Evolutionary conservation across 2,797 vertebrate genomes (phyloP).

Genomic region (Geotrypetes seraphini): DNA sequence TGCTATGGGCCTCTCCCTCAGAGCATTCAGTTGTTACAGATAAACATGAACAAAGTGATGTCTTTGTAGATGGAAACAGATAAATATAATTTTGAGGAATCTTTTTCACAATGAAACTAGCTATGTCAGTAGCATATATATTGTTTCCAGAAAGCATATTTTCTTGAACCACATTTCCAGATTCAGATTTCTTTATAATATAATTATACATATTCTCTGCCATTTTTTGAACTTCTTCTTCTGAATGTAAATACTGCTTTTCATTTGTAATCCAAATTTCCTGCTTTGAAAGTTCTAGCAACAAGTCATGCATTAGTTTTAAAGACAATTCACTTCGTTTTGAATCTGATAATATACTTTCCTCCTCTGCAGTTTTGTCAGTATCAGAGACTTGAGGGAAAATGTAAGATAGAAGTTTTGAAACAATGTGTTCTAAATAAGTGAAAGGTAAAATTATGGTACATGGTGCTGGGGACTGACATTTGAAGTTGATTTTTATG

Average conservation of each 20-base stretch:
- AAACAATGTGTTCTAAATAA: slow-evolving; percentile 26
- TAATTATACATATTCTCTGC: slow-evolving; percentile 27
- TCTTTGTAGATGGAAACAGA: slow-evolving; percentile 23
- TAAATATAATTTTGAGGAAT: slow-evolving; percentile 34
- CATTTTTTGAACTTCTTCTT: slow-evolving; percentile 26
- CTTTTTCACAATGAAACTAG: slow-evolving; percentile 37
- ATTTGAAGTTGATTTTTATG: slow-evolving; percentile 4
- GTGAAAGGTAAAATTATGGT: slow-evolving; percentile 18
- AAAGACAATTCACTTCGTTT: slow-evolving; percentile 10
- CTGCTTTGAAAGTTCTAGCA: slow-evolving; percentile 36
- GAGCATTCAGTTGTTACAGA: no score
- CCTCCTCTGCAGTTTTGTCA: not conserved
- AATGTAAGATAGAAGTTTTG: slow-evolving; percentile 20
- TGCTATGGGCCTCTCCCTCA: no score
- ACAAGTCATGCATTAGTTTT: slow-evolving; percentile 24
- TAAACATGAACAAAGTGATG: no score
- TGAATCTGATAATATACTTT: not conserved
- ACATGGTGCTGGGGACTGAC: slow-evolving; percentile 16
- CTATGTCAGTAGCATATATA: slow-evolving; percentile 23
- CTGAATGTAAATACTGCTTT: slow-evolving; percentile 27
- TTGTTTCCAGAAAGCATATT: slow-evolving; percentile 4
- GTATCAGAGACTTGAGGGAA: no score
- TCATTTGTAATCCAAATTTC: slow-evolving; percentile 24
- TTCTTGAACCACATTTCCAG: no score
- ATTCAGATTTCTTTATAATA: no score